Evolutionary conservation across 2,888 invertebrate genomes (phyloP).

Genomic region (Drosophila affinis): DNA sequence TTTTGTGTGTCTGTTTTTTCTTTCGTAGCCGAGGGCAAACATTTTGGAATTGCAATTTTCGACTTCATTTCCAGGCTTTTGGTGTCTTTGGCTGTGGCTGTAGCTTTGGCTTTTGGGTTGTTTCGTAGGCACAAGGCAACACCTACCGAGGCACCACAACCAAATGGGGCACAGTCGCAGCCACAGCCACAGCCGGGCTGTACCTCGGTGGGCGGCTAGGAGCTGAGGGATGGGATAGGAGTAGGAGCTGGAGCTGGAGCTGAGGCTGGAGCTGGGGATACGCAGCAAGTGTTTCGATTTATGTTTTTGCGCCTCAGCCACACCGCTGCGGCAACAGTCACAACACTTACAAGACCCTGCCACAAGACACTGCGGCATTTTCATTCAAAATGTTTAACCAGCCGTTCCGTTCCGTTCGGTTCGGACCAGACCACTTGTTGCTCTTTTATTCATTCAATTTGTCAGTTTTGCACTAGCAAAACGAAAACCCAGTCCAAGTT

Average conservation of each 20-base stretch:
- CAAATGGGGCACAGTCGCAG: slow-evolving; percentile 46
- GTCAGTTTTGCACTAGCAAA: slow-evolving; percentile 79
- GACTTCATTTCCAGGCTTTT: slow-evolving; percentile 72
- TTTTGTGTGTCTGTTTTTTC: background rate
- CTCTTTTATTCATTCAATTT: slow-evolving; percentile 84
- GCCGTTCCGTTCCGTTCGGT: slow-evolving; percentile 42
- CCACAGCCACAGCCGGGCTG: background rate
- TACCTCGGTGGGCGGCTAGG: background rate
- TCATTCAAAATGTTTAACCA: slow-evolving; percentile 78
- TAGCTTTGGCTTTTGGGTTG: slow-evolving; percentile 15
- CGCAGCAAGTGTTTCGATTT: slow-evolving; percentile 79
- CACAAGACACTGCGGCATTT: slow-evolving; percentile 70
- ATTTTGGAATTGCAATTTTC: slow-evolving; percentile 80
- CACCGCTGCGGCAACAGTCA: slow-evolving; percentile 17
- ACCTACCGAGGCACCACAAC: slow-evolving; percentile 60
- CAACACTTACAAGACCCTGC: slow-evolving; percentile 45
- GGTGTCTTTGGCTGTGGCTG: slow-evolving; percentile 30
- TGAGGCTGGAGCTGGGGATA: slow-evolving; percentile 19
- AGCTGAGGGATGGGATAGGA: slow-evolving; percentile 1
- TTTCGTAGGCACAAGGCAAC: slow-evolving; percentile 56
- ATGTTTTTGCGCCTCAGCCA: slow-evolving; percentile 77
- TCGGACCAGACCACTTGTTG: slow-evolving; percentile 79
- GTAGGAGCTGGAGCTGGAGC: background rate
- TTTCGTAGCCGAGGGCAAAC: slow-evolving; percentile 71
- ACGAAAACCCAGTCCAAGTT: slow-evolving; percentile 31